Conservation (phyloP, 1,140 invertebrate genomes). For the Drosophila arizonae region DNA sequence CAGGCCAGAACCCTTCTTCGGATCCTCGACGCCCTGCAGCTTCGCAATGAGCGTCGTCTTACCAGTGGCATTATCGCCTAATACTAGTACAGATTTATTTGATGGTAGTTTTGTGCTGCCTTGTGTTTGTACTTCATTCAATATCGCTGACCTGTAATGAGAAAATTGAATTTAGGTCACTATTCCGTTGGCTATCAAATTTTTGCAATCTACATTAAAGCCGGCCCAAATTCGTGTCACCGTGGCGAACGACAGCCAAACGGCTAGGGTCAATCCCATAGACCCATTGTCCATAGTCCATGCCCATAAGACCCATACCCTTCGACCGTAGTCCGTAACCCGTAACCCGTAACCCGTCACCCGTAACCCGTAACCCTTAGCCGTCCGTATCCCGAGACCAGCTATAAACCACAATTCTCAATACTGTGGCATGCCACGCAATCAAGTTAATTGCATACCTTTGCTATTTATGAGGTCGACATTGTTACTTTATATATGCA, state of each 20-base stretch:
- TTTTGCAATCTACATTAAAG: conserved; percentile 42
- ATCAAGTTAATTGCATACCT: conserved; percentile 47
- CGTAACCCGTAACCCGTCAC: too few relatives aligned
- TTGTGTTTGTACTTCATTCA: conserved; percentile 96
- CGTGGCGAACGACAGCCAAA: background rate
- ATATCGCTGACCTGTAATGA: conserved; percentile 92
- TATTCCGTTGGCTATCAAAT: conserved; percentile 30
- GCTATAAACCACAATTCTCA: conserved; percentile 15
- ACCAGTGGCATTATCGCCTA: conserved; percentile 97
- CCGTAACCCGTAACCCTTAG: too few relatives aligned
- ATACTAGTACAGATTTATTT: conserved; percentile 95
- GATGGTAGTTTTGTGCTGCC: conserved; percentile 96
- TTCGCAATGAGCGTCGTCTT: conserved; percentile 98
- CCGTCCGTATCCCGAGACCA: background rate
- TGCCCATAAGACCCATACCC: too few relatives aligned
- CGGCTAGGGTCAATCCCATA: background rate
- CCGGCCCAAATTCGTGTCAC: conserved; percentile 27
- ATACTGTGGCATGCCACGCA: conserved; percentile 27
- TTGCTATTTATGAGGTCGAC: conserved; percentile 28
- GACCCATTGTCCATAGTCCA: background rate
- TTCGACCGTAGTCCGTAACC: too few relatives aligned
- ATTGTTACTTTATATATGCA: background rate
- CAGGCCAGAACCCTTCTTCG: conserved; percentile 97
- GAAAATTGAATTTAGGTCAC: conserved; percentile 28
- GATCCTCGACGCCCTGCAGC: conserved; percentile 96